phyloP scores from a whole-genome alignment of 2,888 invertebrate genomes.

The Tenthredo livida region DNA sequence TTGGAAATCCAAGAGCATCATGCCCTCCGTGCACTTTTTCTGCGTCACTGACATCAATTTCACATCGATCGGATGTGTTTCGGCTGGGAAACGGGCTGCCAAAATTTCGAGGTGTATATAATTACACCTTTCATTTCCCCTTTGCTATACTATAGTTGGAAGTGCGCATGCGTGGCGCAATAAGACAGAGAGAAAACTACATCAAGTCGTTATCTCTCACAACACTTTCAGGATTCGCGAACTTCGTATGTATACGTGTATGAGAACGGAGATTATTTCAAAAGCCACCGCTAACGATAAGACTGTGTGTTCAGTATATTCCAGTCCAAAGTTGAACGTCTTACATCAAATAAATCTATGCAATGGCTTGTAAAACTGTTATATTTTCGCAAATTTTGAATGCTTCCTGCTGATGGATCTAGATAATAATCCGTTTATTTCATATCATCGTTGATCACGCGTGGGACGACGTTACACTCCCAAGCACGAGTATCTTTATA shows the following conservation, averaged over 20 bases:
- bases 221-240: neutral
- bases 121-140: no score
- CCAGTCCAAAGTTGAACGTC: neutral
- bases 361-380: neutral
- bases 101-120: no score
- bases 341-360: neutral
- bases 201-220: no score
- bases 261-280: neutral
- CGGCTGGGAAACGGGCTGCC: no score
- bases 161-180: no score
- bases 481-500: neutral
- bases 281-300: neutral
- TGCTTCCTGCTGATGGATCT: neutral
- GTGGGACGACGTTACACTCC: neutral
- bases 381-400: neutral
- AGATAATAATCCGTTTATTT: neutral
- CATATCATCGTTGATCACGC: no score
- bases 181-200: no score
- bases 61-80: no score
- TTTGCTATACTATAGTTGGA: no score
- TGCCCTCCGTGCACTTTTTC: no score
- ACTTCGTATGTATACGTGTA: neutral
- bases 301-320: neutral
- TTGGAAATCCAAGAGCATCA: no score
- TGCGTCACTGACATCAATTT: no score